Evolutionary conservation across 2,888 invertebrate genomes (phyloP).

Genomic region (Tetragonula carbonaria): DNA sequence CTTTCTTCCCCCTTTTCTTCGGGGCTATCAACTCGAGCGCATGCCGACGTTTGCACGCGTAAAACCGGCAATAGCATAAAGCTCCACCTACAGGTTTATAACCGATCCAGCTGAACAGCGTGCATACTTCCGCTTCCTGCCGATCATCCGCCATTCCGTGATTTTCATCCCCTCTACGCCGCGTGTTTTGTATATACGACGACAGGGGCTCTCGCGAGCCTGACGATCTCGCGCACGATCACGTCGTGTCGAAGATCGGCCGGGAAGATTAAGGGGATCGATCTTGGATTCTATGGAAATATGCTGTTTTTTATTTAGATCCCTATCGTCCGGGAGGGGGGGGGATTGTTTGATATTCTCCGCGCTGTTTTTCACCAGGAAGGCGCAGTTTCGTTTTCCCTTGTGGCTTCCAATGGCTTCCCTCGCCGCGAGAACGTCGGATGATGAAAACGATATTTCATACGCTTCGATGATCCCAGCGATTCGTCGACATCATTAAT

Average conservation of each 20-base stretch:
- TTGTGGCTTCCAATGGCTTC: no score
- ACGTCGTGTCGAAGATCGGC: slow-evolving; percentile 50
- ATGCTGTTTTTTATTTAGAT: slow-evolving; percentile 49
- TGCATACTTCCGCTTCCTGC: slow-evolving; percentile 58
- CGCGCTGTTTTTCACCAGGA: slow-evolving; percentile 16
- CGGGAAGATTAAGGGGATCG: slow-evolving; percentile 49
- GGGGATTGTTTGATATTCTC: slow-evolving; percentile 33
- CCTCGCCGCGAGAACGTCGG: no score
- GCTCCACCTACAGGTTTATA: slow-evolving; percentile 53
- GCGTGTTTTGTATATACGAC: neutral
- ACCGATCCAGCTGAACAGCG: slow-evolving; percentile 38
- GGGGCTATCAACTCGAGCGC: neutral
- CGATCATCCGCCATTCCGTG: slow-evolving; percentile 33
- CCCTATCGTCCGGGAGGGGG: slow-evolving; percentile 10
- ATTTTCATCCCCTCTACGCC: slow-evolving; percentile 32
- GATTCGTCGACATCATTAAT: no score
- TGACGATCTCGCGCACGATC: slow-evolving; percentile 44
- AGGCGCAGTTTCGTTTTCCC: no score
- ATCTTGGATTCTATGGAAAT: slow-evolving; percentile 60
- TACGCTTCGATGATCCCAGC: no score
- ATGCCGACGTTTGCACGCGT: slow-evolving; percentile 38
- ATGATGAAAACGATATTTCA: no score
- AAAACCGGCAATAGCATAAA: slow-evolving; percentile 50
- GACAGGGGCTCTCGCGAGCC: slow-evolving; percentile 29
- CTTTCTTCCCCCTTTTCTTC: slow-evolving; percentile 39